Base-by-base conservation (phyloP, 2,888 invertebrate species). In the Meloe dianella region DNA sequence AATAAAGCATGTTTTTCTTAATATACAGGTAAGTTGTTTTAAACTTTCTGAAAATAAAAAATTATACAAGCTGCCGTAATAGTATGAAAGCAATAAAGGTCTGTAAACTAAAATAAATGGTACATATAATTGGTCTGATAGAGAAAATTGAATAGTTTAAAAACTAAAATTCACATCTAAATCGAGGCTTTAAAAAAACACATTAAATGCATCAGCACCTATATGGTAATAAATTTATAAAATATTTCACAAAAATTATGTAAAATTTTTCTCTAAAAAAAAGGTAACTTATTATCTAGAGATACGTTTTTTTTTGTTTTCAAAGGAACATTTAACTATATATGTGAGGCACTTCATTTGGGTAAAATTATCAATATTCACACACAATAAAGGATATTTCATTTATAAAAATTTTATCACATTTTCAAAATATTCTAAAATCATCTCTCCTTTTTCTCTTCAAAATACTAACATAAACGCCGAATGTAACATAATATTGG, bases 311-410 rank as follows among this genome's bases (percentile, higher is more conserved):
- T 38, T 32, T 32, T 38, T 47, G 7, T 20, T 9, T 51, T 73
- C 65, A 69, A 75, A 77, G 77, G 77, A 77, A 77, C 77, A 77
- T 76, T 73, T 68, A 73, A 75, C 75, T 67, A 69, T 59, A 32
- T 73, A 68, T 75, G 73, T 77, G 77, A 77, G 77, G 77, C 77
- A 77, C 77, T 75, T 77, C 68, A 65, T 71, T 72, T 73, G 73
- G 75, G 77, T 76, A 76, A 74, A 77, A 73, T 71, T 51, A 51
- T 51, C 22, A 51, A 72, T 75, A 73, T 75, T 74, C 69, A 70
- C 74, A 74, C 76, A 75, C 72, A 68, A 62, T 72, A 65, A 63
- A 68, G 68, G 65, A 65, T 68, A 68, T 69, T 64, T 68, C 60
- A 51, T 57, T 61, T 60, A 20, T 22, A 22, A 51, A 51, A 59